Conservation (phyloP, 1,140 invertebrate genomes). For the Drosophila nigrodunni region DNA sequence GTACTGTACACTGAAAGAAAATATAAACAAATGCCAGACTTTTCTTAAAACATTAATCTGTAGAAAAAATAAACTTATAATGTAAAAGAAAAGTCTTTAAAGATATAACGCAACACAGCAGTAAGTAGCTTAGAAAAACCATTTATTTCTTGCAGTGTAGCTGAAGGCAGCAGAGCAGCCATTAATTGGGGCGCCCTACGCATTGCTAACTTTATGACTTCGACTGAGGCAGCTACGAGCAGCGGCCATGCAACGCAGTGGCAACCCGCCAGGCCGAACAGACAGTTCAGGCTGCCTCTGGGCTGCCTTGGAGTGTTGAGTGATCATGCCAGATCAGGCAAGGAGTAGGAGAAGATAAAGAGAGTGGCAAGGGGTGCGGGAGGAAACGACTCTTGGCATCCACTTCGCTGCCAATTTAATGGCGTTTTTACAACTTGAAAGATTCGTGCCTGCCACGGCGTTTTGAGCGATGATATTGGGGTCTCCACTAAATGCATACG, state of each 20-base stretch:
- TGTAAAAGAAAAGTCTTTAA: no score
- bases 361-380: not conserved
- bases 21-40: no score
- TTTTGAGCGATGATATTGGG: slow-evolving; percentile 77
- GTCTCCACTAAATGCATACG: slow-evolving; percentile 63
- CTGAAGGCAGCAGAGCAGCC: slow-evolving; percentile 8
- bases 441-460: slow-evolving; percentile 81
- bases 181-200: slow-evolving; percentile 72
- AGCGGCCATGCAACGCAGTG: slow-evolving; percentile 8
- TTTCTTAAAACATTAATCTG: no score
- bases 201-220: slow-evolving; percentile 62
- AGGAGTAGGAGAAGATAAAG: not conserved
- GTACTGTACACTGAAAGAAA: not conserved
- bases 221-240: slow-evolving; percentile 5
- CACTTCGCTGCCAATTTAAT: slow-evolving; percentile 83
- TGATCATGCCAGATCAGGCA: slow-evolving; percentile 48
- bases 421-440: slow-evolving; percentile 83
- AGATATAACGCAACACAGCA: no score
- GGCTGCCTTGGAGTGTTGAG: slow-evolving; percentile 22
- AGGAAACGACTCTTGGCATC: slow-evolving; percentile 55
- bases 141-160: no score
- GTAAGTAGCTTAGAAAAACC: no score
- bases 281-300: no score
- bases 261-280: slow-evolving; percentile 22
- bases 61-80: no score